A percentile compares a stretch with the other conserved stretches of the same genome.
These are phyloP conservation scores for Mycetomoellerius zeteki DNA, from an alignment of 1,140 invertebrate genomes.

Conservation along the genomic window DNA sequence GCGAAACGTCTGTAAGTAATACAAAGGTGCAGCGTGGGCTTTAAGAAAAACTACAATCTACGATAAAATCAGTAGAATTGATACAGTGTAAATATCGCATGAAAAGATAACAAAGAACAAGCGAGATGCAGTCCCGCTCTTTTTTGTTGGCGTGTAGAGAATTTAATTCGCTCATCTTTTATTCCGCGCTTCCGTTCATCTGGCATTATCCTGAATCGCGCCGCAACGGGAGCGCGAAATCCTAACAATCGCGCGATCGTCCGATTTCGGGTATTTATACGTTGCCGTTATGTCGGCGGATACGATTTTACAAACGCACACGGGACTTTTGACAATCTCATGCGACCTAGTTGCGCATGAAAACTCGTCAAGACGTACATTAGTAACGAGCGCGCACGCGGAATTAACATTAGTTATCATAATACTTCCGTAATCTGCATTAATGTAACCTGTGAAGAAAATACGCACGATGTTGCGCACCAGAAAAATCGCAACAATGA, in stretches of 20 bases:
- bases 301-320: conserved; percentile 45
- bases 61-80: conserved; percentile 54
- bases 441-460: conserved; percentile 7
- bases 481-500: conserved; percentile 49
- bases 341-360: conserved; percentile 40
- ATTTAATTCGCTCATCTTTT: conserved; percentile 56
- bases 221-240: conserved; percentile 56
- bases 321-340: conserved; percentile 37
- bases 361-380: conserved; percentile 40
- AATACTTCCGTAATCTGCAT: conserved; percentile 44
- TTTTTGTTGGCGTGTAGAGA: conserved; percentile 36
- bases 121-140: conserved; percentile 51
- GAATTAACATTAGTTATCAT: conserved; percentile 56
- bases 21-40: neutral
- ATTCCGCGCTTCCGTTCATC: conserved; percentile 60
- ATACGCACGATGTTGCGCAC: neutral
- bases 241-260: conserved; percentile 57
- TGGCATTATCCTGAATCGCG: conserved; percentile 67
- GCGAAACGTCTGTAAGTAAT: neutral
- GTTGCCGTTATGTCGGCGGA: conserved; percentile 57
- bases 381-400: neutral
- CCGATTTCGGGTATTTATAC: conserved; percentile 71
- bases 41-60: conserved; percentile 20
- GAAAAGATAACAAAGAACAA: conserved; percentile 56
- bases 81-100: conserved; percentile 55